Evolutionary conservation across 1,140 invertebrate genomes (phyloP).

Genomic region (Helicoverpa armigera): DNA sequence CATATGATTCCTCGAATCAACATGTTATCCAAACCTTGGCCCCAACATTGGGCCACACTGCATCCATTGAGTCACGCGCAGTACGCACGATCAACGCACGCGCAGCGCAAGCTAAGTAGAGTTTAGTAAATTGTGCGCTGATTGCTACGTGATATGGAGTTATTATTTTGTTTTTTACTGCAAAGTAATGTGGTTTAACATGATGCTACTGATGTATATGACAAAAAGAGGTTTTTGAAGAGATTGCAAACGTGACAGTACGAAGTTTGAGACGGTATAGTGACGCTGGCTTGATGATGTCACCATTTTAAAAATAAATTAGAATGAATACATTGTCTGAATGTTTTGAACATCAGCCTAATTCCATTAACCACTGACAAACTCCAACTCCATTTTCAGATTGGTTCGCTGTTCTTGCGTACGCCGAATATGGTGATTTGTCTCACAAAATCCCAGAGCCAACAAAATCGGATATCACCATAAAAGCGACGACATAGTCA

Average conservation of each 20-base stretch:
- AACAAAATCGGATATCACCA: constrained; percentile 40
- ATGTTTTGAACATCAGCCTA: too few species aligned
- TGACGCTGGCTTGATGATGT: neutral
- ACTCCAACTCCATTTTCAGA: neutral
- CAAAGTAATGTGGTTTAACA: constrained; percentile 46
- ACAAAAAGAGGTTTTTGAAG: constrained; percentile 13
- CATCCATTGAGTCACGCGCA: constrained; percentile 59
- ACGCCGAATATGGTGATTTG: neutral
- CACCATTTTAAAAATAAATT: neutral
- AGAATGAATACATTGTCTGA: too few species aligned
- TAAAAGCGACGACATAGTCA: constrained; percentile 58
- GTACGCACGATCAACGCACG: constrained; percentile 64
- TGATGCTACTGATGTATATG: constrained; percentile 28
- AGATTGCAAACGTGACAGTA: neutral
- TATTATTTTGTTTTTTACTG: constrained; percentile 58
- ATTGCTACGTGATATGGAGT: constrained; percentile 62
- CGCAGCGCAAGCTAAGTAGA: constrained; percentile 65
- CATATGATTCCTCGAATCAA: too few species aligned
- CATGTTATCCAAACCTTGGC: constrained; percentile 29
- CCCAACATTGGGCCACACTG: constrained; percentile 45
- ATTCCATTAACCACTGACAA: too few species aligned
- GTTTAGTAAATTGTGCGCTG: constrained; percentile 64
- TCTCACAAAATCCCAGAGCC: constrained; percentile 11
- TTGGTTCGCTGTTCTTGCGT: neutral
- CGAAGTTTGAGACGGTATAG: neutral